Evolutionary conservation across 2,113 vertebrate species (phyloP).

Genomic region (Lampris incognitus): DNA sequence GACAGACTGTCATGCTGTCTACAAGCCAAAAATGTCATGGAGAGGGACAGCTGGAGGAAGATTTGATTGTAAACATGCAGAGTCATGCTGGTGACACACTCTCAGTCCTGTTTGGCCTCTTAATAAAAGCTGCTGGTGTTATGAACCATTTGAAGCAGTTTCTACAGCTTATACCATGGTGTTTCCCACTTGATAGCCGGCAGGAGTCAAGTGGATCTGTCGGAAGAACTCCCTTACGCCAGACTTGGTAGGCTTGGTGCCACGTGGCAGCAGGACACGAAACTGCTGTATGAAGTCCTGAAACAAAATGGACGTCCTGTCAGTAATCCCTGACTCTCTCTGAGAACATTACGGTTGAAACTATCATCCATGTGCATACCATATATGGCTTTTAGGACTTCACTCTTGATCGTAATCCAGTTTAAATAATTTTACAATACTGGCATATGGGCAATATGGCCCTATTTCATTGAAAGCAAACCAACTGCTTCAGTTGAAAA

Average conservation of each 20-base stretch:
- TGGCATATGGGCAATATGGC: too few species aligned
- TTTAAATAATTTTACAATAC: too few species aligned
- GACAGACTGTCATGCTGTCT: neutral
- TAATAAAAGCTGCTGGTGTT: neutral
- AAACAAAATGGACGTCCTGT: neutral
- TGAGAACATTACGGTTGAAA: neutral
- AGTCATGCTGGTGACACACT: too few species aligned
- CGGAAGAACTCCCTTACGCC: constrained; percentile 89
- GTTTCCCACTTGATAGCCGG: constrained; percentile 94
- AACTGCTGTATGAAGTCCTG: constrained; percentile 96
- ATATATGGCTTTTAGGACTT: too few species aligned
- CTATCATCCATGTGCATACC: neutral
- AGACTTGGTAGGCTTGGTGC: constrained; percentile 84
- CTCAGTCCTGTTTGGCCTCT: neutral
- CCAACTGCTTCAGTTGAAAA: too few species aligned
- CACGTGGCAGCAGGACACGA: constrained; percentile 89
- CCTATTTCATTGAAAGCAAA: too few species aligned
- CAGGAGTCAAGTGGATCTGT: constrained; percentile 85
- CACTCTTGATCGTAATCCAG: too few species aligned
- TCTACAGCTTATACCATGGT: constrained; percentile 85
- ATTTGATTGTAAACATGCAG: neutral
- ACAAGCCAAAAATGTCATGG: neutral
- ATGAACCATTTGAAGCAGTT: neutral
- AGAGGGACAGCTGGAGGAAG: neutral
- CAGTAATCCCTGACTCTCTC: neutral